A percentile compares a stretch with the other conserved stretches of the same genome.
phyloP scores from a whole-genome alignment of 2,797 vertebrate genomes.

The Hafferia zeledoni region DNA sequence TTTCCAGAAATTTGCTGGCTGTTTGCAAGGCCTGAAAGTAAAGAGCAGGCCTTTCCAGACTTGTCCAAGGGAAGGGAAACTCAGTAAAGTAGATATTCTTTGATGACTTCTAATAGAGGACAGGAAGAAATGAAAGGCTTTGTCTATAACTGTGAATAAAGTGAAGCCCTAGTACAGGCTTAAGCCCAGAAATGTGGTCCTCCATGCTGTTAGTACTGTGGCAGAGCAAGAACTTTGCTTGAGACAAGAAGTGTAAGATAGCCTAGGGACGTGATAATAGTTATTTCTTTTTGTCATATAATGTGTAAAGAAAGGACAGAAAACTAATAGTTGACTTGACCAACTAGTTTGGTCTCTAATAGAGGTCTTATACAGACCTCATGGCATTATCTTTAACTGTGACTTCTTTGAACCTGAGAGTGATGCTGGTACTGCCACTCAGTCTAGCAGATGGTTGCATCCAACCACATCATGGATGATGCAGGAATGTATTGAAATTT shows the following conservation, averaged over 20 bases:
- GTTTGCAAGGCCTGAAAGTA: not conserved
- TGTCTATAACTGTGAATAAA: not conserved
- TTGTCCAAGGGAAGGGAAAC: not conserved
- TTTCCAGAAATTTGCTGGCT: not conserved
- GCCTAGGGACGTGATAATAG: not conserved
- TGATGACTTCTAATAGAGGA: not conserved
- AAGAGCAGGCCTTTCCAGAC: not conserved
- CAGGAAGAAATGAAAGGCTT: not conserved
- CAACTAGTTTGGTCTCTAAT: not conserved
- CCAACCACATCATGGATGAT: not conserved
- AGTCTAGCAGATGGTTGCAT: not conserved
- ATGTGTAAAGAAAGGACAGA: not conserved
- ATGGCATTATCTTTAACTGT: not conserved
- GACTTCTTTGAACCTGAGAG: not conserved
- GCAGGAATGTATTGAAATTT: not conserved
- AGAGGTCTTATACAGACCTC: not conserved
- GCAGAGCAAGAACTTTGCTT: not conserved
- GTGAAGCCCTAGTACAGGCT: not conserved
- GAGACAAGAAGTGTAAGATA: not conserved
- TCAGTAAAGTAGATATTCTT: not conserved
- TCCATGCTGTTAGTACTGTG: not conserved
- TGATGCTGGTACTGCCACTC: not conserved
- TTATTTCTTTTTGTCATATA: not conserved
- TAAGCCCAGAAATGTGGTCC: not conserved
- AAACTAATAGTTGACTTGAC: not conserved